Evolutionary conservation across 2,888 invertebrate species (phyloP), one percentile per base, ranked within the genome.

Genomic region (Artemia sinica): DNA sequence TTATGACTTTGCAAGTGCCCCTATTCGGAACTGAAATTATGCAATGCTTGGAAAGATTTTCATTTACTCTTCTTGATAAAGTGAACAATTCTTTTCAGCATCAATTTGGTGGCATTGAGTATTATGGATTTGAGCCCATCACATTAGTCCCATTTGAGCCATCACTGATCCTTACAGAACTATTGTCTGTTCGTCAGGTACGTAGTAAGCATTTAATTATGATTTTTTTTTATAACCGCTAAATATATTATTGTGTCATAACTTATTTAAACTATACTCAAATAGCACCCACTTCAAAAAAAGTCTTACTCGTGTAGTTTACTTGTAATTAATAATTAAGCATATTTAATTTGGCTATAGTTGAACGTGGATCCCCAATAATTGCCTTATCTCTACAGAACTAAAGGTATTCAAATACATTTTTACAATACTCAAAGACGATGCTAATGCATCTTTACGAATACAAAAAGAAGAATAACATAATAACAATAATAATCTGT

Each of bases 141-240:
- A 93, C 94, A 0, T 79, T 92, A 69, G 86, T 94, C 66, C 93
- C 92, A 0, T 92, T 87, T 75, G 90, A 94, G 76, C 86, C 86
- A 0, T 91, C 90, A 74, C 80, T 95, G 72, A 89, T 95, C 70
- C 86, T 91, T 72, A 79, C 83, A 41, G 82, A 82, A 50, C 79
- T 91, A 77, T 80, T 96, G 48, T 88, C 86, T 58, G 82, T 85
- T 66, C 83, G 86, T 73, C 92, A 95, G 82, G 92, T 92, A 80
- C 77, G 28, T 69, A 69, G 67, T 66, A 11, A 41, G 8, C n/a
- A 18, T 2, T 58, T n/a, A 58, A n/a, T 58, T 5, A 58, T 58
- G n/a, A 58, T 5, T 5, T 58, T 58, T 58, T 3, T 6, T n/a
- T n/a, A n/a, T 6, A n/a, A n/a, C n/a, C 3, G n/a, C n/a, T 58